Evolutionary conservation across 2,888 invertebrate genomes (phyloP).

Genomic region (Morpho helenor): DNA sequence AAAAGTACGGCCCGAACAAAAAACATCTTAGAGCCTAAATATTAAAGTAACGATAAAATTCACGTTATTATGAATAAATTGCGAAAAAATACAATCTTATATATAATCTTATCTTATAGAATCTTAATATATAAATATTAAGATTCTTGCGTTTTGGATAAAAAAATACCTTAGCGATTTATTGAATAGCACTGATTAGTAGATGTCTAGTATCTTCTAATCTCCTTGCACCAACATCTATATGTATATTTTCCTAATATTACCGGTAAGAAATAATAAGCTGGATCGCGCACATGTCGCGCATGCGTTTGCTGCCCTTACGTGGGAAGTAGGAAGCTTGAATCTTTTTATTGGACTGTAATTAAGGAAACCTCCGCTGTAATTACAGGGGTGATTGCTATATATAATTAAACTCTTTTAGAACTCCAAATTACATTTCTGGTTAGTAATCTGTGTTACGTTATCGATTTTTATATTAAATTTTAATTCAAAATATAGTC

Average conservation of each 20-base stretch:
- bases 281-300: slow-evolving; percentile 66
- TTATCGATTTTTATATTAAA: slow-evolving; percentile 1
- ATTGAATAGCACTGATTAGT: background rate
- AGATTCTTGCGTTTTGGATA: too few relatives aligned
- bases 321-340: slow-evolving; percentile 74
- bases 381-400: slow-evolving; percentile 77
- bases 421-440: slow-evolving; percentile 34
- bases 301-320: slow-evolving; percentile 46
- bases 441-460: background rate
- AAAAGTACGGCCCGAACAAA: too few relatives aligned
- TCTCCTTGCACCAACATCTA: slow-evolving; percentile 30
- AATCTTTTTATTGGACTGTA: slow-evolving; percentile 72
- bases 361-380: slow-evolving; percentile 72
- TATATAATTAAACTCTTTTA: slow-evolving; percentile 73
- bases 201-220: slow-evolving; percentile 13
- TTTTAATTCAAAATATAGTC: background rate
- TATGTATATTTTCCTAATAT: slow-evolving; percentile 54
- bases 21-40: too few relatives aligned
- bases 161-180: too few relatives aligned
- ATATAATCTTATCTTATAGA: too few relatives aligned
- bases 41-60: too few relatives aligned
- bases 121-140: too few relatives aligned
- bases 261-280: slow-evolving; percentile 61
- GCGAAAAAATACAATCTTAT: too few relatives aligned
- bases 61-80: too few relatives aligned